Percentiles rank a stretch among this genome's conserved stretches.
Conservation (phyloP, 2,113 vertebrate genomes). For the Indri indri region DNA sequence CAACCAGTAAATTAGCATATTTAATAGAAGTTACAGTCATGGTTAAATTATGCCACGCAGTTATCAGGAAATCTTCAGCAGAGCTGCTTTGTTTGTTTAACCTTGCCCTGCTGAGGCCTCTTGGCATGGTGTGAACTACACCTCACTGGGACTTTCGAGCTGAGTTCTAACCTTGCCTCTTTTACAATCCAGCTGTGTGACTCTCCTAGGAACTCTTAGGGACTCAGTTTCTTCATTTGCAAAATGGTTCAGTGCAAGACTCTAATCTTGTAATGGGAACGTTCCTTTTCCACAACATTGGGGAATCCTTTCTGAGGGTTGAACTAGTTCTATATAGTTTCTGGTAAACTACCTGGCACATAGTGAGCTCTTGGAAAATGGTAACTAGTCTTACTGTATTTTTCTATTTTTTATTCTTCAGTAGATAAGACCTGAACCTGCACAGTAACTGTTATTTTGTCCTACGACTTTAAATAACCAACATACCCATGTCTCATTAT, state of each 20-base stretch:
- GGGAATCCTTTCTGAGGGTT: neutral
- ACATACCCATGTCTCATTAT: neutral
- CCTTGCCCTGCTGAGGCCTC: neutral
- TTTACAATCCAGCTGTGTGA: neutral
- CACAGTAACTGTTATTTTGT: neutral
- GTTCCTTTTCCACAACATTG: conserved; percentile 7
- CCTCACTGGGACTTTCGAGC: neutral
- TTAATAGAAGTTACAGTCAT: neutral
- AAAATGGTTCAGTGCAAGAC: neutral
- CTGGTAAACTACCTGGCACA: neutral
- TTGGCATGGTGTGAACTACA: neutral
- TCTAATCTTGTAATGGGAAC: neutral
- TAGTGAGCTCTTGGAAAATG: neutral
- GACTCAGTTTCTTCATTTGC: conserved; percentile 14
- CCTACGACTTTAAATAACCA: neutral
- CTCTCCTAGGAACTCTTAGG: neutral
- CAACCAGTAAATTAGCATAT: neutral
- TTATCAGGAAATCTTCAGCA: neutral
- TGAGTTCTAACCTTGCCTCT: neutral
- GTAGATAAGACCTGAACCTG: neutral
- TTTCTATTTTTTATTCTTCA: neutral
- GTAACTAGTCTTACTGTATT: neutral
- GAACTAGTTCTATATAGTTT: neutral
- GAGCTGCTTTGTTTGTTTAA: neutral
- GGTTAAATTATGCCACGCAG: neutral